Evolutionary conservation across 2,797 vertebrate species (phyloP).

Genomic region (Peromyscus aztecus): DNA sequence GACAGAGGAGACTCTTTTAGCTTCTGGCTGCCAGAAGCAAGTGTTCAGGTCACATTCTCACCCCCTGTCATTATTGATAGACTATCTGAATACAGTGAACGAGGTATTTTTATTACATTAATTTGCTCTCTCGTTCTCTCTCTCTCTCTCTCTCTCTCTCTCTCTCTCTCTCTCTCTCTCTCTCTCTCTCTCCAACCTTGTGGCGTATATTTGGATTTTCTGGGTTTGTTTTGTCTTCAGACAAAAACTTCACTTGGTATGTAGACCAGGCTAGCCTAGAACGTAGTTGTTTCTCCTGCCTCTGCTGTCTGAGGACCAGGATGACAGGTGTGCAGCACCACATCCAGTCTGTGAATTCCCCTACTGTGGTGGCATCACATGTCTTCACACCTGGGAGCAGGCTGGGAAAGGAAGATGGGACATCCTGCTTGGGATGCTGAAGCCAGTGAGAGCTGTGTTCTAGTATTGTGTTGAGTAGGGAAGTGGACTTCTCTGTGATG

Average conservation of each 20-base stretch:
- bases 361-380: conserved; percentile 50
- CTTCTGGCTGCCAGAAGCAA: conserved; percentile 77
- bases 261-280: not conserved
- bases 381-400: conserved; percentile 46
- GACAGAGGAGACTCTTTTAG: conserved; percentile 46
- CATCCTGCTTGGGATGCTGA: conserved; percentile 62
- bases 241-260: not conserved
- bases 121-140: no score
- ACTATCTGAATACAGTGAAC: conserved; percentile 82
- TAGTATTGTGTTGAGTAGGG: conserved; percentile 49
- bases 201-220: not conserved
- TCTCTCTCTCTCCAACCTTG: not conserved
- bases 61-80: conserved; percentile 81
- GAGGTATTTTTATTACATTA: not conserved
- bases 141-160: no score
- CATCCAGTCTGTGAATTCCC: conserved; percentile 73
- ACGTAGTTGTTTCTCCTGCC: not conserved
- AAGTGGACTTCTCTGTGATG: conserved; percentile 51
- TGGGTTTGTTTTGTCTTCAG: not conserved
- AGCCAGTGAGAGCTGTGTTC: conserved; percentile 66
- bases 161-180: not conserved
- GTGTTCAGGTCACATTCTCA: conserved; percentile 80
- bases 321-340: no score
- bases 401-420: conserved; percentile 30
- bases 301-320: not conserved